Percentiles rank a stretch among this genome's conserved stretches.
Conservation (phyloP, 2,113 vertebrate species). For the Herpetotheres cachinnans region DNA sequence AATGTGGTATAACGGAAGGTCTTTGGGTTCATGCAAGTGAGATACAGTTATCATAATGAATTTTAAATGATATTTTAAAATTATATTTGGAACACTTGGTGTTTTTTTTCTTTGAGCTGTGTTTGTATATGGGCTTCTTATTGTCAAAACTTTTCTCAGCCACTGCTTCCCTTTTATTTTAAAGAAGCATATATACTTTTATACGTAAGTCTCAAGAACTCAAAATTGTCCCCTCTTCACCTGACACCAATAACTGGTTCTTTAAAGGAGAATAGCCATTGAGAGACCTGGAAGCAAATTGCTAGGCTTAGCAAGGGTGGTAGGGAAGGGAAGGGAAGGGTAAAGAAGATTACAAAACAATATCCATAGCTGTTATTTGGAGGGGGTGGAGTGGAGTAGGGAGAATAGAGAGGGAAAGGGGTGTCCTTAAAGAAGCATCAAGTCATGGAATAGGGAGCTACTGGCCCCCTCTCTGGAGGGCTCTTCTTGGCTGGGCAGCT, state of each 20-base stretch:
- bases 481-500: constrained; percentile 45
- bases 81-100: neutral
- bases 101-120: neutral
- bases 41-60: neutral
- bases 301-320: neutral
- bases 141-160: neutral
- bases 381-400: neutral
- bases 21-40: neutral
- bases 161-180: neutral
- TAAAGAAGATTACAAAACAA: neutral
- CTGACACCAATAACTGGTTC: neutral
- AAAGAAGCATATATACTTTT: neutral
- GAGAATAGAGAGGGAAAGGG: neutral
- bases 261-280: neutral
- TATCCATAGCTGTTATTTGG: neutral
- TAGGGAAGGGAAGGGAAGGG: neutral
- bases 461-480: neutral
- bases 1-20: neutral
- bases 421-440: neutral
- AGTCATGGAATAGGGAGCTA: neutral
- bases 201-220: neutral
- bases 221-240: neutral
- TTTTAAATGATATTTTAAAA: neutral
- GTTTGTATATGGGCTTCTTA: neutral
- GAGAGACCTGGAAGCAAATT: neutral